A percentile compares a stretch with the other conserved stretches of the same genome.
Evolutionary conservation across 2,113 vertebrate genomes (phyloP).

Genomic region (Cariama cristata): DNA sequence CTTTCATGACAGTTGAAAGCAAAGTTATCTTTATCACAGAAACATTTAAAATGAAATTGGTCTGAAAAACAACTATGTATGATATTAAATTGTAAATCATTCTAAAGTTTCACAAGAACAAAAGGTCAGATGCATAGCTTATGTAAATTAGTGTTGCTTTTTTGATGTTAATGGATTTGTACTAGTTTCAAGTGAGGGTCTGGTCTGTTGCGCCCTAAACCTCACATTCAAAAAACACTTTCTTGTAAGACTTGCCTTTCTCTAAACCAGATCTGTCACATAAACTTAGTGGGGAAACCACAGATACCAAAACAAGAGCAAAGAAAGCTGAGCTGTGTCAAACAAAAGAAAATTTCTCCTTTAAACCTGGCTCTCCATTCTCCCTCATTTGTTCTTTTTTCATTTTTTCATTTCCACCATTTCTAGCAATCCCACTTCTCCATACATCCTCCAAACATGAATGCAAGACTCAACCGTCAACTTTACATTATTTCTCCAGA

Average conservation of each 20-base stretch:
- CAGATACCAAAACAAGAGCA: neutral
- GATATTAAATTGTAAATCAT: constrained; percentile 19
- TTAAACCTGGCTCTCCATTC: neutral
- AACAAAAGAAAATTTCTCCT: neutral
- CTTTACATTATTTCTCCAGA: neutral
- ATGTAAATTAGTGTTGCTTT: neutral
- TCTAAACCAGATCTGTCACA: neutral
- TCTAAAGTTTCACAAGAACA: constrained; percentile 23
- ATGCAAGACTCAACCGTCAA: neutral
- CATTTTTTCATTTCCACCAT: neutral
- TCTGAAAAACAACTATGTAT: constrained; percentile 15
- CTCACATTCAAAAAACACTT: neutral
- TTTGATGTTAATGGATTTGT: neutral
- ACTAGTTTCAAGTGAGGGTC: neutral
- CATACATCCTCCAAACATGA: neutral
- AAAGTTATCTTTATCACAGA: constrained; percentile 25
- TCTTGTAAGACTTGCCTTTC: neutral
- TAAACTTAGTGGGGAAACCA: neutral
- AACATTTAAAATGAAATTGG: constrained; percentile 50
- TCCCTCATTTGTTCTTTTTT: neutral
- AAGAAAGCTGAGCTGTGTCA: neutral
- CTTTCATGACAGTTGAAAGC: constrained; percentile 43
- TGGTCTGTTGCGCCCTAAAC: neutral
- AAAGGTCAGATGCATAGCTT: constrained; percentile 32
- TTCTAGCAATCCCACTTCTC: neutral